Conservation (phyloP, 2,888 invertebrate genomes). For the Podabrus alpinus region DNA sequence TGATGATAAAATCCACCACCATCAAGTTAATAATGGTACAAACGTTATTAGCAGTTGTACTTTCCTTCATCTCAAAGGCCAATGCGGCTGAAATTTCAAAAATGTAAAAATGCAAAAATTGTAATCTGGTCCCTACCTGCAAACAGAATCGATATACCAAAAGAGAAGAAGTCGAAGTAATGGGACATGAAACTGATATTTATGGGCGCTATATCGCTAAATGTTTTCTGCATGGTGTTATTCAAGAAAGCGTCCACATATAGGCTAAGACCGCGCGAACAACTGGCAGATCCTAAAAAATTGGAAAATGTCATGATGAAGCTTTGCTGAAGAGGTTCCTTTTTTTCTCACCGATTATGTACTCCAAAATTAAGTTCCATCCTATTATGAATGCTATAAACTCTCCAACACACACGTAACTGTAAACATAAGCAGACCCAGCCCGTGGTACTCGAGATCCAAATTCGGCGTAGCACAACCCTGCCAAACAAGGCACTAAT, state of each 20-base stretch:
- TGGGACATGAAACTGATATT: slow-evolving; percentile 66
- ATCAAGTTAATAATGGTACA: slow-evolving; percentile 82
- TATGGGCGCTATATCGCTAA: slow-evolving; percentile 67
- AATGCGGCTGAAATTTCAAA: slow-evolving; percentile 67
- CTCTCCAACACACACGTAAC: slow-evolving; percentile 91
- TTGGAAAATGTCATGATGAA: background rate
- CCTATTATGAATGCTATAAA: slow-evolving; percentile 90
- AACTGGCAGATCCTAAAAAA: slow-evolving; percentile 74
- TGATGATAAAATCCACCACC: slow-evolving; percentile 81
- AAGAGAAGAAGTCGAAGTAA: slow-evolving; percentile 79
- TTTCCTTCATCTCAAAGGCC: slow-evolving; percentile 87
- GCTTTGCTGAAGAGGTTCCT: background rate
- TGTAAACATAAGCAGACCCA: slow-evolving; percentile 91
- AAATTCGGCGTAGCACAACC: slow-evolving; percentile 89
- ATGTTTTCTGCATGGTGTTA: slow-evolving; percentile 65
- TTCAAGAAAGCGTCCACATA: slow-evolving; percentile 73
- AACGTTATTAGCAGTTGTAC: slow-evolving; percentile 82
- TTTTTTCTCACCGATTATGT: slow-evolving; percentile 70
- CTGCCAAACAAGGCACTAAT: slow-evolving; percentile 52
- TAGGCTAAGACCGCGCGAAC: slow-evolving; percentile 76
- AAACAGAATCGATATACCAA: slow-evolving; percentile 70
- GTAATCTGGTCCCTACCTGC: slow-evolving; percentile 59
- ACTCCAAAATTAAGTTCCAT: slow-evolving; percentile 91
- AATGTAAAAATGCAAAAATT: background rate
- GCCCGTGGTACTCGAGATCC: slow-evolving; percentile 86